Conservation (phyloP, 2,797 vertebrate species). For the Alcedo quadribrachys region DNA sequence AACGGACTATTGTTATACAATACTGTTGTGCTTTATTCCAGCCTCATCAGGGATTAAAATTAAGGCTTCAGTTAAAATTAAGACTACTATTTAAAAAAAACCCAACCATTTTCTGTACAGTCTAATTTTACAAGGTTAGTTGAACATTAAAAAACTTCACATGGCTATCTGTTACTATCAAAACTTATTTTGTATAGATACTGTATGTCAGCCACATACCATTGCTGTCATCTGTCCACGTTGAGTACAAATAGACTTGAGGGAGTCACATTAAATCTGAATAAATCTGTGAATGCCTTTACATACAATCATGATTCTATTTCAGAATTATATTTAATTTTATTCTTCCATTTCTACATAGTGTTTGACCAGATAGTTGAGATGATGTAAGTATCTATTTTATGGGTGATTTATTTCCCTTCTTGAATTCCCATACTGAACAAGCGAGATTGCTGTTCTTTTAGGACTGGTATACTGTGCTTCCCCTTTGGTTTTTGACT, state of each 20-base stretch:
- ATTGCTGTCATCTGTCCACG: background rate
- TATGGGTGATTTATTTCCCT: background rate
- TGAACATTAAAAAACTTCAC: background rate
- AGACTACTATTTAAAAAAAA: background rate
- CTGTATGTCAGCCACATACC: background rate
- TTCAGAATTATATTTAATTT: background rate
- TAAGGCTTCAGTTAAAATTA: background rate
- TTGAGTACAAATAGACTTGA: background rate
- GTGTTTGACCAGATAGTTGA: background rate
- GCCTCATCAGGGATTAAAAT: background rate
- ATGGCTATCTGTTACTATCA: conserved; percentile 12
- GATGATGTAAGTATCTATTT: background rate
- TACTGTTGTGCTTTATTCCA: background rate
- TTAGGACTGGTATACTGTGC: background rate
- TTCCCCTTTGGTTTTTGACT: background rate
- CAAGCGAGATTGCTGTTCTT: background rate
- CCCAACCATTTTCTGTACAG: background rate
- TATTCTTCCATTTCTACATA: background rate
- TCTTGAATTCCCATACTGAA: background rate
- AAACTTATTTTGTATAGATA: background rate
- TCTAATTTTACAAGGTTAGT: background rate
- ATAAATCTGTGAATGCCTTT: background rate
- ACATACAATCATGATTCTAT: background rate
- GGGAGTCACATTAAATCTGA: background rate
- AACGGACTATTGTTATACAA: background rate